Base-by-base conservation (phyloP, 2,888 invertebrate species). In the Hecatera dysodea region DNA sequence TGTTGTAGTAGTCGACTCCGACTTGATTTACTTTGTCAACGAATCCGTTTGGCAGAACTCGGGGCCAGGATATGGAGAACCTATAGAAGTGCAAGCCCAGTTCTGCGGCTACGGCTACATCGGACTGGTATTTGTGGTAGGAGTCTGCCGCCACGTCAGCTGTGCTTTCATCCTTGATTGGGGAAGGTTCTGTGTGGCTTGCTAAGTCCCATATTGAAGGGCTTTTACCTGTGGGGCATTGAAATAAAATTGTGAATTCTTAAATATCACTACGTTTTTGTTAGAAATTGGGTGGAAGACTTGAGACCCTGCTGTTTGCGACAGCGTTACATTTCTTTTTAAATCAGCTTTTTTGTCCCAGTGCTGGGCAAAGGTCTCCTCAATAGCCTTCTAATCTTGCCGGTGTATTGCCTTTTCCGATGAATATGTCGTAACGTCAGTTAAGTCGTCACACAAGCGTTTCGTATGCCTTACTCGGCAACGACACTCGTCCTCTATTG, bases 81-180 rank as follows among this genome's bases (percentile, higher is more conserved):
- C 96, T 90, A 83, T 97, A 97, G 84, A 96, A 96, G 72, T 96
- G 87, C 0, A 97, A 86, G 8, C 94, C 93, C 0, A 96, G 85
- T 53, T 95, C 91, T 53, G 89, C 90, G 67, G 96, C 86, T 61
- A 95, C 88, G 72, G 93, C 87, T 0, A 96, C 91, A 78, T 96
- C 96, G 39, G 96, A 95, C 81, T 95, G 92, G 88, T 96, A 97
- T 63, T 93, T 95, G 86, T 97, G 95, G 88, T 97, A 97, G 17
- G 97, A 97, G 88, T 98, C 97, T 44, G 97, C 96, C 0, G 97
- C 96, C 0, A 97, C 88, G 79, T 97, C 97, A 0, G 97, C 97
- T 3, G 81, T 89, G 72, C 87, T 90, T 0, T 80, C 83, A 55
- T 93, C 93, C 66, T 75, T 83, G 27, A 93, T 88, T 2, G 87